Base-by-base conservation (phyloP, 2,113 vertebrate species). In the Theristicus caerulescens region DNA sequence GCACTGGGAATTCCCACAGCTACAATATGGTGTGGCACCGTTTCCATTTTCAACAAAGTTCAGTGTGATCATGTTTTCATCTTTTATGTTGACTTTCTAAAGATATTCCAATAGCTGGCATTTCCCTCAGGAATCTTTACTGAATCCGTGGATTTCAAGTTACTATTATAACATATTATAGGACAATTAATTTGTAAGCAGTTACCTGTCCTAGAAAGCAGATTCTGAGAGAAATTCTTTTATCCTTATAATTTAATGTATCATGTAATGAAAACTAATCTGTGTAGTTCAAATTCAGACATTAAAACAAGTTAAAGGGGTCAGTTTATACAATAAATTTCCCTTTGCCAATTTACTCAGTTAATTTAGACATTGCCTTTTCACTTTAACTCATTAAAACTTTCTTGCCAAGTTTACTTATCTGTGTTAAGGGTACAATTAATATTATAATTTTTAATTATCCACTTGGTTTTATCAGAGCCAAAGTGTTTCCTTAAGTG, bases 371-470 rank as follows among this genome's bases (percentile, higher is more conserved):
- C 82, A 59, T 87, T 90, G 91, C 89, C 64, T 97, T 97, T 96
- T 95, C 87, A 88, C 64, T 96, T 94, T 95, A 96, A 95, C 87
- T 97, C 93, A 96, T 97, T 97, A 96, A 95, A 97, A 93, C 91
- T 96, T 97, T 94, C 85, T 87, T 95, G 73, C 78, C 55, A 87
- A 95, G 95, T 97, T 97, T 95, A 97, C 91, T 96, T 95, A 96
- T 96, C 95, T 96, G 86, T 71, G 74, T 95, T 97, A 97, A 95
- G 91, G 69, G 62, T 93, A 95, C 93, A 96, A 96, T 94, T 96
- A 97, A 94, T 96, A 88, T 96, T 94, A 84, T 77, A 96, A 97
- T 97, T 95, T 96, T 97, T 96, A 96, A 96, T 96, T 97, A 95
- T 94, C 91, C 84, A 92, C 84, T 95, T 62, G 91, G 94, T 87